Percentiles rank a stretch among this genome's conserved stretches.
Conservation (phyloP, 2,113 vertebrate species). For the Nyctibius bracteatus region DNA sequence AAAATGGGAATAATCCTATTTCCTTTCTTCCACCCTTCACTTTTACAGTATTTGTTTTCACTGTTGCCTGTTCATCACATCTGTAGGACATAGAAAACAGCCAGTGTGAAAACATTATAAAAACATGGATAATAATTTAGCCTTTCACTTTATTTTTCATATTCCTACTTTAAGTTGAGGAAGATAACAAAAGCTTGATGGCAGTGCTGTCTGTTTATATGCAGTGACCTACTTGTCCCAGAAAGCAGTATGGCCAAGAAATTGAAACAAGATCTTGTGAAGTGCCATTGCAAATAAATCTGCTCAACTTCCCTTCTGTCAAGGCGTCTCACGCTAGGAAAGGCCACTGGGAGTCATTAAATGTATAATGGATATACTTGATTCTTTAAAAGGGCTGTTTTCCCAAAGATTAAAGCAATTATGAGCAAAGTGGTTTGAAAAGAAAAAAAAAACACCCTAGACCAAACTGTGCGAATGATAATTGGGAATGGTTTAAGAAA, state of each 20-base stretch:
- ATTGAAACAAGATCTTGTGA: slow-evolving; percentile 57
- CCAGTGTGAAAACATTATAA: background rate
- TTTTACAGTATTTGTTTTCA: slow-evolving; percentile 5
- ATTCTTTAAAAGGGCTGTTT: slow-evolving; percentile 46
- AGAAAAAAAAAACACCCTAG: background rate
- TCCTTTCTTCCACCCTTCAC: slow-evolving; percentile 25
- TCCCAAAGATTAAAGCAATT: slow-evolving; percentile 60
- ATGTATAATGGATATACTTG: slow-evolving; percentile 37
- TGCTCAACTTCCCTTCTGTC: slow-evolving; percentile 59
- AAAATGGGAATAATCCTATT: slow-evolving; percentile 16
- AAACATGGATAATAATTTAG: background rate
- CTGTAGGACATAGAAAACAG: background rate
- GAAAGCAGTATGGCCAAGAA: slow-evolving; percentile 32
- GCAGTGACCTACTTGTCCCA: slow-evolving; percentile 31
- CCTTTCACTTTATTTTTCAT: background rate
- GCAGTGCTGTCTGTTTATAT: background rate
- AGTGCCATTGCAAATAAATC: slow-evolving; percentile 65
- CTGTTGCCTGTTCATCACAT: background rate
- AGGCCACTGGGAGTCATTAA: slow-evolving; percentile 61
- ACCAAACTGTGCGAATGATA: background rate
- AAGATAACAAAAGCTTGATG: background rate
- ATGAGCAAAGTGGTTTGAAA: slow-evolving; percentile 35
- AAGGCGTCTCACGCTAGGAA: slow-evolving; percentile 45
- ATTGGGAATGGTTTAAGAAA: background rate
- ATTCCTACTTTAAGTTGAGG: background rate